Evolutionary conservation across 2,113 vertebrate genomes (phyloP).

Genomic region (Pimephales promelas): DNA sequence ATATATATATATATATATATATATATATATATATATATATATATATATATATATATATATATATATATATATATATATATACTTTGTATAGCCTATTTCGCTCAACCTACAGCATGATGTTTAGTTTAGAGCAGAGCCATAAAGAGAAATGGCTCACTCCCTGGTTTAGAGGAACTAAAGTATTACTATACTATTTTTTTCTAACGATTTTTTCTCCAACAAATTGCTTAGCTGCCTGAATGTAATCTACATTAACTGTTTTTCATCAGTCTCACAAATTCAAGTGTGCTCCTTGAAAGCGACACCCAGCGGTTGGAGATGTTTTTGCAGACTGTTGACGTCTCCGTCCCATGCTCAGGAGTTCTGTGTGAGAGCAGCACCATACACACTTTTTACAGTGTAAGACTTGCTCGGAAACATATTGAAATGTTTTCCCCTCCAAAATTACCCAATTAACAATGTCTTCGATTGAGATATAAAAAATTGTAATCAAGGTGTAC

Average conservation of each 20-base stretch:
- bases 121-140: background rate
- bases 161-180: background rate
- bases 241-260: background rate
- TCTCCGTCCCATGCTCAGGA: background rate
- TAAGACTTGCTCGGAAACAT: background rate
- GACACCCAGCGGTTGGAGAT: constrained; percentile 5
- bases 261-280: background rate
- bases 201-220: background rate
- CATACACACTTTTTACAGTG: background rate
- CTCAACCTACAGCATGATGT: background rate
- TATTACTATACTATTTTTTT: too few relatives aligned
- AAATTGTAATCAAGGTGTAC: background rate
- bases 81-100: too few relatives aligned
- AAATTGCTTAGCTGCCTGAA: background rate
- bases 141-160: too few relatives aligned
- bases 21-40: too few relatives aligned
- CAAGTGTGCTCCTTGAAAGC: background rate
- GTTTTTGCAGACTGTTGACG: background rate
- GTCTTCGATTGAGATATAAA: background rate
- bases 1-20: too few relatives aligned
- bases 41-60: too few relatives aligned
- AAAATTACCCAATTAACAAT: background rate
- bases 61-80: too few relatives aligned
- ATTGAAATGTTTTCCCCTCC: background rate
- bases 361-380: background rate